A percentile compares a stretch with the other conserved stretches of the same genome.
Evolutionary conservation across 1,140 invertebrate genomes (phyloP).

Genomic region (Zeugodacus cucurbitae): DNA sequence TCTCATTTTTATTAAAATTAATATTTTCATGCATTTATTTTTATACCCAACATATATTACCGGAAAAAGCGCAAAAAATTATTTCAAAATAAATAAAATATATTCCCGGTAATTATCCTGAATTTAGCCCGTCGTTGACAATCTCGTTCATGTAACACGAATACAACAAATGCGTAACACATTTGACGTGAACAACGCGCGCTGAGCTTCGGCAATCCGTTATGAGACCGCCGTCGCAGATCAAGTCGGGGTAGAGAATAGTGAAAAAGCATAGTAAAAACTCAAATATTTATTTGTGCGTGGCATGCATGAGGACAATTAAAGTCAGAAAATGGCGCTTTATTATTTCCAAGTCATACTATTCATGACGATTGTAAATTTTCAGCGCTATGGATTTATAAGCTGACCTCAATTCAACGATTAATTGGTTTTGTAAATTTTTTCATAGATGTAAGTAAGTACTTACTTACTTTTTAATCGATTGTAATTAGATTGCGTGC

Average conservation of each 20-base stretch:
- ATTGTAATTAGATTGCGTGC: neutral
- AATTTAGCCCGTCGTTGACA: neutral
- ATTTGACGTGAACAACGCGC: neutral
- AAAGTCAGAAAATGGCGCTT: neutral
- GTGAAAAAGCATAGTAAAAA: too few species aligned
- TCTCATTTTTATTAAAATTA: neutral
- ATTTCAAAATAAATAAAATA: neutral
- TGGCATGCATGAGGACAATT: neutral
- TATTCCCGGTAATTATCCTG: neutral
- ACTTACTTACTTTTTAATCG: neutral
- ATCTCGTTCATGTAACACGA: neutral
- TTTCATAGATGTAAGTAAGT: neutral
- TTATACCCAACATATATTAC: neutral
- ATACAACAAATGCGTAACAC: neutral
- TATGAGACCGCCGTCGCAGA: neutral
- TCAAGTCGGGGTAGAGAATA: neutral
- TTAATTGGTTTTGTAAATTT: neutral
- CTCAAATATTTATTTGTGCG: neutral
- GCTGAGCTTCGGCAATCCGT: neutral
- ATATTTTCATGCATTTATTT: neutral
- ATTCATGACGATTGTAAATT: neutral
- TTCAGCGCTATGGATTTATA: neutral
- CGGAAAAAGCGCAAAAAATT: neutral
- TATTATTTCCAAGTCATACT: neutral
- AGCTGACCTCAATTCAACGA: neutral